Conservation (phyloP, 2,888 invertebrate genomes). For the Punctoribates punctum region DNA sequence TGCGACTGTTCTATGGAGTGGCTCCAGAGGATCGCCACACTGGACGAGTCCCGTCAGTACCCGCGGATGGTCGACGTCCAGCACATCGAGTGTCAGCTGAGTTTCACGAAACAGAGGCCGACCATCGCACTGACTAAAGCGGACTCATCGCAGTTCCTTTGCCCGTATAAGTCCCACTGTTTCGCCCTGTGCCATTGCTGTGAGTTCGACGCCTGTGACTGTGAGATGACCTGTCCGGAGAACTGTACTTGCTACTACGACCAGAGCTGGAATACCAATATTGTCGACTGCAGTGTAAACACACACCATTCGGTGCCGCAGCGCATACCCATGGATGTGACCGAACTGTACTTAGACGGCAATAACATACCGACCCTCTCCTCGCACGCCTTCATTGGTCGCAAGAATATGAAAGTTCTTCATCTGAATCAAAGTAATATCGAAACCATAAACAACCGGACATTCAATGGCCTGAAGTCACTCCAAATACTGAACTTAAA, state of each 20-base stretch:
- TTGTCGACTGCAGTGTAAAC: slow-evolving; percentile 71
- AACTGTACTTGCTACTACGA: slow-evolving; percentile 86
- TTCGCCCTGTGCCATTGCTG: slow-evolving; percentile 83
- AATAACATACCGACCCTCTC: slow-evolving; percentile 71
- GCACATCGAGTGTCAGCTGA: slow-evolving; percentile 77
- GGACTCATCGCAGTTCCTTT: slow-evolving; percentile 63
- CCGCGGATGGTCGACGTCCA: slow-evolving; percentile 77
- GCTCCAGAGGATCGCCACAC: slow-evolving; percentile 64
- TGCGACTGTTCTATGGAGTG: slow-evolving; percentile 89
- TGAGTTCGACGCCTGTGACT: slow-evolving; percentile 86
- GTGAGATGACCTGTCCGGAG: slow-evolving; percentile 82
- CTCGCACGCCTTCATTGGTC: slow-evolving; percentile 79
- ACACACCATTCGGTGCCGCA: slow-evolving; percentile 60
- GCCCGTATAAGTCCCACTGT: slow-evolving; percentile 78
- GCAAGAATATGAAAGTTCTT: slow-evolving; percentile 70
- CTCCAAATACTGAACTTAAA: slow-evolving; percentile 71
- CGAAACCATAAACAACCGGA: slow-evolving; percentile 72
- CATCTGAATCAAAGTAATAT: slow-evolving; percentile 74
- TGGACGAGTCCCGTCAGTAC: slow-evolving; percentile 73
- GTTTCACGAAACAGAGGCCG: slow-evolving; percentile 47
- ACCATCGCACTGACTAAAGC: slow-evolving; percentile 44
- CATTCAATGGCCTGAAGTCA: slow-evolving; percentile 74
- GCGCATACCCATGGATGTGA: slow-evolving; percentile 83
- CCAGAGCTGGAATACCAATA: slow-evolving; percentile 78
- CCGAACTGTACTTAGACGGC: slow-evolving; percentile 79